These are phyloP conservation scores for Macrostomum lignano DNA, from an alignment of 1,140 invertebrate genomes.

Conservation along the genomic window DNA sequence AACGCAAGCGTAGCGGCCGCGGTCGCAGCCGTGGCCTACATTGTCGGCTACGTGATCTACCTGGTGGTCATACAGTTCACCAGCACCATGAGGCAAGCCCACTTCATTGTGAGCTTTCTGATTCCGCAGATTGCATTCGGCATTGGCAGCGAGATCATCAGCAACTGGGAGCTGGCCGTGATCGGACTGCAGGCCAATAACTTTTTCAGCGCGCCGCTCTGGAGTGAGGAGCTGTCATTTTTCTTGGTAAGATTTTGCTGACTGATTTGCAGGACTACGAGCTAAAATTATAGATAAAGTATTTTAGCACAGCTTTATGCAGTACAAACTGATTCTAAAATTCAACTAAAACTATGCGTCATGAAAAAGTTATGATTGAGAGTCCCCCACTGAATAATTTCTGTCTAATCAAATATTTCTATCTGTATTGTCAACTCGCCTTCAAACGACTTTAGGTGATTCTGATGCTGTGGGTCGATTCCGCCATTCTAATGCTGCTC, in stretches of 20 bases:
- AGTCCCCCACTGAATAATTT: no score
- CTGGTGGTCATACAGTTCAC: slow-evolving; percentile 17
- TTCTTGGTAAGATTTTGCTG: no score
- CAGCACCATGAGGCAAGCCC: neutral
- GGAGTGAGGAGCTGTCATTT: no score
- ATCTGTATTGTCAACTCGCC: no score
- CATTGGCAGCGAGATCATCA: neutral
- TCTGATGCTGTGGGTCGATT: slow-evolving; percentile 32
- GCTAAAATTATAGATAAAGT: no score
- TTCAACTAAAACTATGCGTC: no score
- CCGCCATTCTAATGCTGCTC: slow-evolving; percentile 25
- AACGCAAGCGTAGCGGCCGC: slow-evolving; percentile 42
- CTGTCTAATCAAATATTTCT: no score
- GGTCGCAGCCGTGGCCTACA: slow-evolving; percentile 38
- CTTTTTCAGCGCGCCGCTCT: slow-evolving; percentile 6
- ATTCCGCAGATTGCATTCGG: slow-evolving; percentile 2
- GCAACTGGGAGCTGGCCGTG: neutral
- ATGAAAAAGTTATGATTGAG: slow-evolving; percentile 4
- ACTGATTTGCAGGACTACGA: no score
- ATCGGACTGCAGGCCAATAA: neutral
- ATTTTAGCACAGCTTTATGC: no score
- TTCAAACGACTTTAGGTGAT: slow-evolving; percentile 24
- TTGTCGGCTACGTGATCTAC: slow-evolving; percentile 41
- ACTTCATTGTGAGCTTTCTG: neutral
- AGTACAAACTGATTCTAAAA: no score